Evolutionary conservation across 2,888 invertebrate genomes (phyloP), one percentile per base, ranked within the genome.

Genomic region (Choreutis nemorana): DNA sequence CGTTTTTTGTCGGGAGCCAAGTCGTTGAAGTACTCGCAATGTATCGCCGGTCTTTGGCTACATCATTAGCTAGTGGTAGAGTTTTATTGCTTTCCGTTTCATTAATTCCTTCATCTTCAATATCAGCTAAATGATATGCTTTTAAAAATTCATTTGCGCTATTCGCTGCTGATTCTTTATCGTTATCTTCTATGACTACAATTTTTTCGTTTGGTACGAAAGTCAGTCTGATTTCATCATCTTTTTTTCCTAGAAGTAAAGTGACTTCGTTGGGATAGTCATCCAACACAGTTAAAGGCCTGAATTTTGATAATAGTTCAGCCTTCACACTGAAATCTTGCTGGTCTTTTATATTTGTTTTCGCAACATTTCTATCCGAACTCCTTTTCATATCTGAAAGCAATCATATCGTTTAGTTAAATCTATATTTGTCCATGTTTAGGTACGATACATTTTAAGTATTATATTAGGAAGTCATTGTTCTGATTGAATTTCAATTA

Each of bases 211-310:
- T 14, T n/a, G 25, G n/a, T 1, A n/a, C n/a, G n/a, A n/a, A n/a
- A n/a, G n/a, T n/a, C n/a, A n/a, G 12, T 3, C 10, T 14, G 10
- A 28, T 16, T 28, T 34, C 28, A 22, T 45, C 55, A 14, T 50
- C 48, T 13, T 42, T 46, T 10, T 45, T 42, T 4, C 35, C 55
- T 1, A 65, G 32, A 8, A 68, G 28, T 11, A 61, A 42, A 4
- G 68, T 55, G 1, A 71, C 51, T 42, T 66, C 63, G 14, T 63
- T 59, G 2, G 71, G 70, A 11, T 62, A 61, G n/a, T 65, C 61
- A n/a, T 64, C 62, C 5, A 65, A 57, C 0, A 57, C 39, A 1
- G 55, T 49, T 0, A 51, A 33, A 2, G 56, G 49, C 42, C 45
- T 58, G 0, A 54, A 18, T 16, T 55, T 54, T 0, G 54, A 43